A percentile compares a stretch with the other conserved stretches of the same genome.
Evolutionary conservation across 1,140 invertebrate species (phyloP).

Genomic region (Drosophila bifasciata): DNA sequence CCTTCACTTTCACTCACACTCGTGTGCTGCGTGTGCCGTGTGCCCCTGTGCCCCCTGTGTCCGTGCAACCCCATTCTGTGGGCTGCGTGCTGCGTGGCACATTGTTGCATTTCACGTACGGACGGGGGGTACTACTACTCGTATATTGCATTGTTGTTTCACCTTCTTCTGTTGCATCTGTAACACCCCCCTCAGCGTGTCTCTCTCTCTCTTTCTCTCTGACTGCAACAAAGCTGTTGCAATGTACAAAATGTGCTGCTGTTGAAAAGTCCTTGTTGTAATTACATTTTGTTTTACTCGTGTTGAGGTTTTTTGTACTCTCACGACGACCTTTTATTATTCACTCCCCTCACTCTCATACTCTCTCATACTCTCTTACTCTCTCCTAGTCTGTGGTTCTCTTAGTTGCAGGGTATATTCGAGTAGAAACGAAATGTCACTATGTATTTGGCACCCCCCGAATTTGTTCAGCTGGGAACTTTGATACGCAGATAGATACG

Average conservation of each 20-base stretch:
- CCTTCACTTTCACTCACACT: conserved; percentile 72
- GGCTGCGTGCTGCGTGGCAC: conserved; percentile 50
- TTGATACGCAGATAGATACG: background rate
- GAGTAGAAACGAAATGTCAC: too few species aligned
- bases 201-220: background rate
- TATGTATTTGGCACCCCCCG: too few species aligned
- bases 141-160: conserved; percentile 49
- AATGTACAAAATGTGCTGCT: conserved; percentile 63
- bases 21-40: conserved; percentile 4
- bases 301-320: conserved; percentile 78
- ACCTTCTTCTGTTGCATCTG: conserved; percentile 10
- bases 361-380: conserved; percentile 12
- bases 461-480: too few species aligned
- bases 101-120: conserved; percentile 70
- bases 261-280: conserved; percentile 76
- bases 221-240: conserved; percentile 55
- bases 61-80: background rate
- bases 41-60: too few species aligned
- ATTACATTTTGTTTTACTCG: conserved; percentile 83
- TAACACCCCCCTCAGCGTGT: background rate
- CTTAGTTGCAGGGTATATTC: background rate
- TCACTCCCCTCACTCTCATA: conserved; percentile 7
- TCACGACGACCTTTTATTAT: conserved; percentile 63
- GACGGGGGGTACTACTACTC: conserved; percentile 11
- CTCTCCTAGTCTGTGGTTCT: conserved; percentile 7